Evolutionary conservation across 2,797 vertebrate genomes (phyloP).

Genomic region (Lithobates pipiens): DNA sequence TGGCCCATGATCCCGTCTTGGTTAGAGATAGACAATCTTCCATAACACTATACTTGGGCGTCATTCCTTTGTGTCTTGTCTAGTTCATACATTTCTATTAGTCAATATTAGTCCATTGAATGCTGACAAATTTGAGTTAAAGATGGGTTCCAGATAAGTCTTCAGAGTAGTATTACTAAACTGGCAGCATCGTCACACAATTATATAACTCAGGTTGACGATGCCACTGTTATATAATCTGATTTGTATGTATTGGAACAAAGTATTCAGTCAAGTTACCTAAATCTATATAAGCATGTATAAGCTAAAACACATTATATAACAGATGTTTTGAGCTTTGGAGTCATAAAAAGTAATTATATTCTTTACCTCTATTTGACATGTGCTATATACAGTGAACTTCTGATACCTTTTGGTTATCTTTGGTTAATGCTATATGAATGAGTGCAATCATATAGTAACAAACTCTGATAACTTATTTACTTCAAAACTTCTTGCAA

Average conservation of each 20-base stretch:
- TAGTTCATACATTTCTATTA: no score
- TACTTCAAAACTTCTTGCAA: no score
- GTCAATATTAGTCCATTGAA: no score
- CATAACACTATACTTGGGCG: no score
- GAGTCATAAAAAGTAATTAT: slow-evolving; percentile 30
- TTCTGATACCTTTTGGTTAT: not conserved
- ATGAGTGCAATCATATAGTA: not conserved
- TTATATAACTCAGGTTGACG: no score
- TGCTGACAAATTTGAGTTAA: no score
- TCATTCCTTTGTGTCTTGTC: no score
- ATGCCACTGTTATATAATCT: not conserved
- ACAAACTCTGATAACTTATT: not conserved
- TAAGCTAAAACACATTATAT: slow-evolving; percentile 13
- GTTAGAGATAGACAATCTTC: no score
- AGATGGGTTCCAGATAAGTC: no score
- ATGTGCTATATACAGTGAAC: not conserved
- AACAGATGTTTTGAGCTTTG: slow-evolving; percentile 17
- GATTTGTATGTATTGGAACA: not conserved
- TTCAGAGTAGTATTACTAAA: no score
- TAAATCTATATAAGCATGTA: not conserved
- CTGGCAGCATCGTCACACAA: no score
- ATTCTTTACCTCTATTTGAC: slow-evolving; percentile 7
- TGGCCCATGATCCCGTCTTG: no score
- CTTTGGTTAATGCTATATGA: not conserved
- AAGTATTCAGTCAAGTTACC: not conserved